Evolutionary conservation across 2,113 vertebrate genomes (phyloP).

Genomic region (Cnemophilus loriae): DNA sequence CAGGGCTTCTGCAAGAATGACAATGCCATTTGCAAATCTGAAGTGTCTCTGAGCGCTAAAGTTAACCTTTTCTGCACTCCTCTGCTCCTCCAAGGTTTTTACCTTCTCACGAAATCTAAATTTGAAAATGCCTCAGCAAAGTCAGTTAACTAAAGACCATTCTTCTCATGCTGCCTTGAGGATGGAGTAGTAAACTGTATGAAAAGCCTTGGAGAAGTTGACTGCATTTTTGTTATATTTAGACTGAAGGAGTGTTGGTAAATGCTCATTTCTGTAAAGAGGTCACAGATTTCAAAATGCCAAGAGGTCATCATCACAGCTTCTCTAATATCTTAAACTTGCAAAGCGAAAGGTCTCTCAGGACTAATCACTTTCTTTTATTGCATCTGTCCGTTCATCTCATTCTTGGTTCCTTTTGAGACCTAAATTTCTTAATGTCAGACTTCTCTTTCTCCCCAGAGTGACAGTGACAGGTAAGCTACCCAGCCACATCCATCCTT

Average conservation of each 20-base stretch:
- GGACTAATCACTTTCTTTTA: not conserved
- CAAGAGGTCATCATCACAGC: not conserved
- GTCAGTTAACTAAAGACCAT: not conserved
- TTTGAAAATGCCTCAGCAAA: not conserved
- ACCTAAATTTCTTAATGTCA: not conserved
- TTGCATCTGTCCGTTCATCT: not conserved
- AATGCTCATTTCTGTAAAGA: not conserved
- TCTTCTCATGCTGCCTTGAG: not conserved
- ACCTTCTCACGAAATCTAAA: not conserved
- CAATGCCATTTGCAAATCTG: slow-evolving; percentile 29
- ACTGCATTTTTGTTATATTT: not conserved
- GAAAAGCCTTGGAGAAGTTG: not conserved
- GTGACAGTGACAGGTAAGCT: not conserved
- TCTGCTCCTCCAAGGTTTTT: not conserved
- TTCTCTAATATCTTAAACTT: not conserved
- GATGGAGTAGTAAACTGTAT: not conserved
- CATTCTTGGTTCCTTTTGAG: not conserved
- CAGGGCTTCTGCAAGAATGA: slow-evolving; percentile 16
- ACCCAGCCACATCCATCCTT: not conserved
- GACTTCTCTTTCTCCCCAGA: not conserved
- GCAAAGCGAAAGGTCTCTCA: not conserved
- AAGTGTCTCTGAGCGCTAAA: not conserved
- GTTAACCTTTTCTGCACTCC: not conserved
- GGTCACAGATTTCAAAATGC: not conserved
- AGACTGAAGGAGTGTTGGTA: not conserved